Evolutionary conservation across 2,797 vertebrate genomes (phyloP).

Genomic region (Xenentodon cancila): DNA sequence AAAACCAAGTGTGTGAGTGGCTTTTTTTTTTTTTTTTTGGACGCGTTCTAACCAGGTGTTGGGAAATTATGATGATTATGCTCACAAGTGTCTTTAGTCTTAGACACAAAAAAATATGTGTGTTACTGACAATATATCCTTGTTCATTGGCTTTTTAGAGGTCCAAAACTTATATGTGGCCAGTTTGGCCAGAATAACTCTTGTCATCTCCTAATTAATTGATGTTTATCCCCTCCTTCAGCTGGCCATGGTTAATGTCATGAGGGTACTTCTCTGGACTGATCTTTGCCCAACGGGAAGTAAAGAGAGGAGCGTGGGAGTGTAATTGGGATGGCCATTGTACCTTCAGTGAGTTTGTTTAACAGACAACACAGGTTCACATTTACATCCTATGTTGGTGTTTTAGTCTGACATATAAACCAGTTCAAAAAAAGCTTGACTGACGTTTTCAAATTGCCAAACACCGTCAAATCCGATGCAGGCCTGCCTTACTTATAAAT

Average conservation of each 20-base stretch:
- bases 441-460: neutral
- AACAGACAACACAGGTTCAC: neutral
- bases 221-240: slow-evolving; percentile 37
- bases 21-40: slow-evolving; percentile 40
- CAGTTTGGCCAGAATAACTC: slow-evolving; percentile 26
- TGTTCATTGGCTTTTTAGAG: slow-evolving; percentile 28
- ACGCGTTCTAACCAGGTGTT: slow-evolving; percentile 69
- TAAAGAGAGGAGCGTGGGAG: slow-evolving; percentile 7
- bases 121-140: slow-evolving; percentile 29
- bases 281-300: slow-evolving; percentile 3
- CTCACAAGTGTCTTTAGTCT: slow-evolving; percentile 13
- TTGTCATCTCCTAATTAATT: slow-evolving; percentile 43
- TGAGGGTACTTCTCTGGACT: slow-evolving; percentile 16
- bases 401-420: no score
- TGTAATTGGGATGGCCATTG: neutral
- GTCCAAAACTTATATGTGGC: slow-evolving; percentile 2
- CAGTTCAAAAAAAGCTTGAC: neutral
- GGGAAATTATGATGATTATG: slow-evolving; percentile 4
- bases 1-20: slow-evolving; percentile 66
- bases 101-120: slow-evolving; percentile 3
- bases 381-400: neutral
- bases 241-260: slow-evolving; percentile 6
- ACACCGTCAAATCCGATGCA: neutral
- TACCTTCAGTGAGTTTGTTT: no score
- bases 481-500: neutral